phyloP scores from a whole-genome alignment of 1,140 invertebrate genomes.

The Drosophila arawakana region DNA sequence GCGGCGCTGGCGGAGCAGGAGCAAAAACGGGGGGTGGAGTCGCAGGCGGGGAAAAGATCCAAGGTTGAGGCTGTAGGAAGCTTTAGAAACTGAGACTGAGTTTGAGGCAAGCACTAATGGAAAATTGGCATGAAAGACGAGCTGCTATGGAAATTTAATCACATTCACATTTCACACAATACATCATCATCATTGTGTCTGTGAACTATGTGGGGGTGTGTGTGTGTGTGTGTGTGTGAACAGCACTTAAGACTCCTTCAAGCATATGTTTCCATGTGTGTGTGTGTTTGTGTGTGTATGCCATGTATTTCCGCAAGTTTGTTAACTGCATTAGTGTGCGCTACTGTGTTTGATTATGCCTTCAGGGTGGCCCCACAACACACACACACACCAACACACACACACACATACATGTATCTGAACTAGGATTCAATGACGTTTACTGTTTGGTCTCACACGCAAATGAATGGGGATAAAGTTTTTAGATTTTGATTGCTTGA shows the following conservation, averaged over 20 bases:
- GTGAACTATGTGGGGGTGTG: conserved; percentile 28
- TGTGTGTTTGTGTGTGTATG: conserved; percentile 22
- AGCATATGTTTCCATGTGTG: conserved; percentile 36
- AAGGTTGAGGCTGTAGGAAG: too few relatives aligned
- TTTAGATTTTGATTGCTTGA: conserved; percentile 82
- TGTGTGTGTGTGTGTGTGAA: conserved; percentile 37
- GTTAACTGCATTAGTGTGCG: conserved; percentile 82
- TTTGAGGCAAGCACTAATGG: conserved; percentile 66
- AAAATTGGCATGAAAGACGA: conserved; percentile 83
- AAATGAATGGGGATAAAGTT: conserved; percentile 72
- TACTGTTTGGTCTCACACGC: conserved; percentile 55
- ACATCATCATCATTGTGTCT: conserved; percentile 76
- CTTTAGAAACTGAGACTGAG: conserved; percentile 16
- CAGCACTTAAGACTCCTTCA: conserved; percentile 72
- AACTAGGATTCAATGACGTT: conserved; percentile 40
- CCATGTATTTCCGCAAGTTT: conserved; percentile 76
- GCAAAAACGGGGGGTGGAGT: neutral
- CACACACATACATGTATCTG: conserved; percentile 25
- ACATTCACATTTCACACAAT: conserved; percentile 81
- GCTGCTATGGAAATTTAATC: conserved; percentile 83
- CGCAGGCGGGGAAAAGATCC: neutral
- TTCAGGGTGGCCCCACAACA: conserved; percentile 54
- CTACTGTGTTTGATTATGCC: conserved; percentile 81
- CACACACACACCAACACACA: conserved; percentile 25
- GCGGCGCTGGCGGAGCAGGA: conserved; percentile 14